These are phyloP conservation scores for Drosophila fungiperda DNA, from an alignment of 2,888 invertebrate genomes.

Conservation along the genomic window DNA sequence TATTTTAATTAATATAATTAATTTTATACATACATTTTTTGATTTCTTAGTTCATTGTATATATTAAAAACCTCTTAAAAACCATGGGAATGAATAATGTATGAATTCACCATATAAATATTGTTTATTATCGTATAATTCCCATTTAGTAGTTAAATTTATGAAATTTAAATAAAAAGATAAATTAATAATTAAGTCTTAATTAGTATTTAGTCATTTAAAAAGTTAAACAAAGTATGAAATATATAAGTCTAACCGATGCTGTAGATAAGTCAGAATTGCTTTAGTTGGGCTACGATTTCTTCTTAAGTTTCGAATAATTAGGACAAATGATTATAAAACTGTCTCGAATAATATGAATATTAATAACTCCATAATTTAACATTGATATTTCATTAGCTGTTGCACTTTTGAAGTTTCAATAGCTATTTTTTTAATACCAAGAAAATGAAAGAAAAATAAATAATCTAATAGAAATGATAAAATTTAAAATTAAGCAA, in stretches of 20 bases:
- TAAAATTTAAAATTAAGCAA: background rate
- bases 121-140: fast-evolving
- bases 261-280: background rate
- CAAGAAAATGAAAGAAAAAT: background rate
- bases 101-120: background rate
- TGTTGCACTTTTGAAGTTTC: background rate
- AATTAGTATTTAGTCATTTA: background rate
- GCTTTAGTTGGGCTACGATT: background rate
- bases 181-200: background rate
- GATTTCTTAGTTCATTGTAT: background rate
- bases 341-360: background rate
- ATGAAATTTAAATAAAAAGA: background rate
- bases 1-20: background rate
- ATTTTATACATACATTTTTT: background rate
- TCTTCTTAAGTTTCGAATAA: background rate
- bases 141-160: background rate
- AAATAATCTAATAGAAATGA: background rate
- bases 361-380: background rate
- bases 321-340: background rate
- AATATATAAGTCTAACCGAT: background rate
- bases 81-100: background rate
- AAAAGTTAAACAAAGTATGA: background rate
- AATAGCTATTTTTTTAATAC: background rate
- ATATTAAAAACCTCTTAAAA: background rate
- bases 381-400: background rate